Percentiles rank a stretch among this genome's conserved stretches.
These are phyloP conservation scores for Micrasema minimum DNA, from an alignment of 1,140 invertebrate genomes.

Conservation along the genomic window DNA sequence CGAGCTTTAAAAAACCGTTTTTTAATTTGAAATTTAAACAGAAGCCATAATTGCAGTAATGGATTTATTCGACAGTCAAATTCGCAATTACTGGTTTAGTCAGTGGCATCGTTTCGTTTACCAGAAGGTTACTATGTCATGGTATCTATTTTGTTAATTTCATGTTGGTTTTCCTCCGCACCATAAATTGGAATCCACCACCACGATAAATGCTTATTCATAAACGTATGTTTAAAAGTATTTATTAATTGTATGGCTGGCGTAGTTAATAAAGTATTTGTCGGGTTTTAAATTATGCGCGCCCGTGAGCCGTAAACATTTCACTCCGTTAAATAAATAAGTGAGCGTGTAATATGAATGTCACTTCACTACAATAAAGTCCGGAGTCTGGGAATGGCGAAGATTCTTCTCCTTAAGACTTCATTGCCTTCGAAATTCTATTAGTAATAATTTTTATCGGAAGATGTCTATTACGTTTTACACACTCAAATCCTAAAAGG, in stretches of 20 bases:
- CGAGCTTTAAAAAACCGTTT: too few species aligned
- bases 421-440: too few species aligned
- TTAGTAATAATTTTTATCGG: too few species aligned
- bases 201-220: constrained; percentile 8
- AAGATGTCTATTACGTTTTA: too few species aligned
- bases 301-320: constrained; percentile 39
- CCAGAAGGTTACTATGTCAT: not conserved
- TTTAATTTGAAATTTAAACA: too few species aligned
- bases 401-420: constrained; percentile 1
- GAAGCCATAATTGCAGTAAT: too few species aligned
- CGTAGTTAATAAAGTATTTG: constrained; percentile 51
- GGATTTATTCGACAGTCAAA: constrained; percentile 3
- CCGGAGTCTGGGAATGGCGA: not conserved
- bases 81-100: not conserved
- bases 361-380: constrained; percentile 7
- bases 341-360: constrained; percentile 39
- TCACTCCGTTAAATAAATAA: constrained; percentile 47
- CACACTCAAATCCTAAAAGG: too few species aligned
- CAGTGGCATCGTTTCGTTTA: not conserved
- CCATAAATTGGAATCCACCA: not conserved
- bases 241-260: constrained; percentile 45
- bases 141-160: constrained; percentile 10
- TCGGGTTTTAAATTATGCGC: constrained; percentile 47
- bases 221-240: constrained; percentile 7
- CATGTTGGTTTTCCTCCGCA: not conserved